Conservation (phyloP, 2,113 vertebrate genomes). For the Ranitomeya variabilis region DNA sequence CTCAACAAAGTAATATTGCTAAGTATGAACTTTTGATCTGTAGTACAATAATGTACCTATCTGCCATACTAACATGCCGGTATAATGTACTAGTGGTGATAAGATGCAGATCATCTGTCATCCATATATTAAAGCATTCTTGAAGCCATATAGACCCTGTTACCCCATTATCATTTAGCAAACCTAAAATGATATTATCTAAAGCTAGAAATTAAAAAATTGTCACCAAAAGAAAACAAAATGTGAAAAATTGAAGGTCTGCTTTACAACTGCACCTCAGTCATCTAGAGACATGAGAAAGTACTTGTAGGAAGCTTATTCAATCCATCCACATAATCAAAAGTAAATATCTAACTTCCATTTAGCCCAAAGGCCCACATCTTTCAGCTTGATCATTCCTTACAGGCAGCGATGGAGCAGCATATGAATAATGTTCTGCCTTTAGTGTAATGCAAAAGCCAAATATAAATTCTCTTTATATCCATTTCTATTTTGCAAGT, state of each 20-base stretch:
- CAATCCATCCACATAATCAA: constrained; percentile 35
- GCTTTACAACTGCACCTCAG: neutral
- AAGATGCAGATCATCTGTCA: no score
- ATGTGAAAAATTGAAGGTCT: neutral
- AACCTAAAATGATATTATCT: neutral
- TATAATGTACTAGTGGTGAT: no score
- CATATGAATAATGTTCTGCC: constrained; percentile 14
- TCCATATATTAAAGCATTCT: no score
- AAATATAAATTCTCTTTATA: constrained; percentile 15
- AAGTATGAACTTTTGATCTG: no score
- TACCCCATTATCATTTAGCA: neutral
- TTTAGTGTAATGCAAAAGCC: constrained; percentile 17
- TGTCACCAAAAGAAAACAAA: neutral
- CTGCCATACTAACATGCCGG: no score
- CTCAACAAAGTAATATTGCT: no score
- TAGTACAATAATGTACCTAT: no score
- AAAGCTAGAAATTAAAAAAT: neutral
- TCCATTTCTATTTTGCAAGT: constrained; percentile 12
- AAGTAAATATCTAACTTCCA: constrained; percentile 38
- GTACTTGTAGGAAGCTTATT: constrained; percentile 14
- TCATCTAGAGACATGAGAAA: constrained; percentile 27
- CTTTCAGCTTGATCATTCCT: constrained; percentile 27
- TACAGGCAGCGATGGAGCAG: neutral
- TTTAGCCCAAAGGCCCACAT: constrained; percentile 27
- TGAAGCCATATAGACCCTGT: no score